Conservation (phyloP, 1,140 invertebrate species). For the Halesus radiatus region DNA sequence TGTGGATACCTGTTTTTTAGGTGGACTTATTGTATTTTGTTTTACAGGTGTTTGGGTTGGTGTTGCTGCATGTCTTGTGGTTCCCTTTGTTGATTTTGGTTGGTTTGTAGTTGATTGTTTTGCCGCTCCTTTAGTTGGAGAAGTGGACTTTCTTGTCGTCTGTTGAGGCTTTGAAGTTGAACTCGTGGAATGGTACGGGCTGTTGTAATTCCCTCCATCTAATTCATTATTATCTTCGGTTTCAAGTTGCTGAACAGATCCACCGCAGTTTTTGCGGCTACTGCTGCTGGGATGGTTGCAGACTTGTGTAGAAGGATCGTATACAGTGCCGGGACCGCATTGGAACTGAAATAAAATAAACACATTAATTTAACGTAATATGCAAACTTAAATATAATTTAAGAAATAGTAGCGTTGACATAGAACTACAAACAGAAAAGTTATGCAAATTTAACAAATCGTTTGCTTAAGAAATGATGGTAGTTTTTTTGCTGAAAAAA, state of each 20-base stretch:
- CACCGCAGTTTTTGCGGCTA: conserved; percentile 71
- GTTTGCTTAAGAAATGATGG: too few species aligned
- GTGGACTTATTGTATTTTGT: conserved; percentile 30
- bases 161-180: neutral
- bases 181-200: conserved; percentile 31
- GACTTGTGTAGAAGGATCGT: conserved; percentile 74
- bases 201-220: conserved; percentile 11
- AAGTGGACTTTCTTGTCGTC: neutral
- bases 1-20: conserved; percentile 31
- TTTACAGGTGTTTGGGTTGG: conserved; percentile 49
- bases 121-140: neutral
- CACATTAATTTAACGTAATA: neutral
- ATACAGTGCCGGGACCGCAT: conserved; percentile 80
- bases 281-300: conserved; percentile 79
- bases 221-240: conserved; percentile 58
- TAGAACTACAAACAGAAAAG: too few species aligned
- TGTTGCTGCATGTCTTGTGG: conserved; percentile 53
- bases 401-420: too few species aligned
- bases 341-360: conserved; percentile 74
- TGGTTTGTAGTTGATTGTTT: neutral
- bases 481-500: too few species aligned
- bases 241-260: conserved; percentile 38
- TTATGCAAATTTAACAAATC: too few species aligned
- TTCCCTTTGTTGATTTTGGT: neutral
- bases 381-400: neutral